Evolutionary conservation across 2,797 vertebrate genomes (phyloP).

Genomic region (Myotis findleyi): DNA sequence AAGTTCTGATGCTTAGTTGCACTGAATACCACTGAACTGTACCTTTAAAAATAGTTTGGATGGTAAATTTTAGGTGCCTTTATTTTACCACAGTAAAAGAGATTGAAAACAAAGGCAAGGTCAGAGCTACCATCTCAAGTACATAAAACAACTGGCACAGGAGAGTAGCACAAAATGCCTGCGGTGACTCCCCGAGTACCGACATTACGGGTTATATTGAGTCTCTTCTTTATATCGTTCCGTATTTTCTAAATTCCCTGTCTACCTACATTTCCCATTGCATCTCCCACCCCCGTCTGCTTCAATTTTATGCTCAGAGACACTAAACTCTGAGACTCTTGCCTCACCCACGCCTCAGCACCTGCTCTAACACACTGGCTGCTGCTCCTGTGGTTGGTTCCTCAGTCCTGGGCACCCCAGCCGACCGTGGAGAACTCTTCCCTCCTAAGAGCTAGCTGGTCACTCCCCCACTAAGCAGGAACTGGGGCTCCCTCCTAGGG

Average conservation of each 20-base stretch:
- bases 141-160: neutral
- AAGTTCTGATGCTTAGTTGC: neutral
- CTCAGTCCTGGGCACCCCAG: neutral
- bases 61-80: neutral
- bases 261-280: neutral
- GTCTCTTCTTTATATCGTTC: neutral
- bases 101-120: neutral
- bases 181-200: too few species aligned
- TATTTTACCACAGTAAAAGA: neutral
- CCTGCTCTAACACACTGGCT: too few species aligned
- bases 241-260: conserved; percentile 23
- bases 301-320: neutral
- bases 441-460: neutral
- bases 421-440: neutral
- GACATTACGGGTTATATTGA: neutral
- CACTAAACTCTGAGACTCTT: neutral
- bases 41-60: neutral
- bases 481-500: neutral
- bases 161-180: neutral
- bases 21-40: neutral
- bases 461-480: neutral
- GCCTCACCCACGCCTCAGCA: too few species aligned
- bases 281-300: neutral
- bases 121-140: neutral
- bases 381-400: neutral